Conservation (phyloP, 2,797 vertebrate species). For the Sebastes itinus region DNA sequence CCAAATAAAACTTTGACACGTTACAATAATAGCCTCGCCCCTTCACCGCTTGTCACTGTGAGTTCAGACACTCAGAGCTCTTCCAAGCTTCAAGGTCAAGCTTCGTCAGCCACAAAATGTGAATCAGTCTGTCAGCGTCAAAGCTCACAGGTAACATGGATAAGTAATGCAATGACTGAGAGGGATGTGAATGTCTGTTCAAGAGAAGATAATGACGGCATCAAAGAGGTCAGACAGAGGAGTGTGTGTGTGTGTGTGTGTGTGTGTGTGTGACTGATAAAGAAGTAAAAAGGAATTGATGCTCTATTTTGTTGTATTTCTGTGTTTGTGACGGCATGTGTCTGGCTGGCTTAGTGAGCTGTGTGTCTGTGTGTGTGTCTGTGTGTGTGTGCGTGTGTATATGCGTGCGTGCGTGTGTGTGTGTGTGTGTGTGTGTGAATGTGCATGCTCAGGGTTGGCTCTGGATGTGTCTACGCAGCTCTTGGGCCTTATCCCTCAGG, state of each 20-base stretch:
- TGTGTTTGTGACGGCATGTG: not conserved
- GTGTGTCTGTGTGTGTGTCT: not conserved
- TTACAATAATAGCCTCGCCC: slow-evolving; percentile 8
- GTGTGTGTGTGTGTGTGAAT: not conserved
- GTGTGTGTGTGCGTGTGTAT: not conserved
- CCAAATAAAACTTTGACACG: slow-evolving; percentile 54
- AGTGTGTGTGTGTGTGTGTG: slow-evolving; percentile 15
- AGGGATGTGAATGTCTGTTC: not conserved
- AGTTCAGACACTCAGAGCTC: slow-evolving; percentile 4
- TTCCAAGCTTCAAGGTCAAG: slow-evolving; percentile 10
- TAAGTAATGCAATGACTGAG: not conserved
- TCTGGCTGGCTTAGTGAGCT: slow-evolving; percentile 1
- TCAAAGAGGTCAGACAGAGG: slow-evolving; percentile 7
- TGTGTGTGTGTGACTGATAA: not conserved
- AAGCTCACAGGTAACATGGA: slow-evolving; percentile 30
- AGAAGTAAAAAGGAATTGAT: not conserved
- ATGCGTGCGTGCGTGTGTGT: not conserved
- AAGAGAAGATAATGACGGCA: slow-evolving; percentile 1
- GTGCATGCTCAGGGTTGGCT: slow-evolving; percentile 85
- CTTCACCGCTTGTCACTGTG: not conserved
- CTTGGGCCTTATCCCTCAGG: slow-evolving; percentile 91
- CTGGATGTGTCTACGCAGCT: slow-evolving; percentile 93
- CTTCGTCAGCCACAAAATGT: not conserved
- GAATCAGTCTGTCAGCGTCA: slow-evolving; percentile 9
- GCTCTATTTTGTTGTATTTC: not conserved